Evolutionary conservation across 23 tunicate genomes (phyloP), one percentile per base, ranked within the genome.

Genomic region (Pegea sp.): DNA sequence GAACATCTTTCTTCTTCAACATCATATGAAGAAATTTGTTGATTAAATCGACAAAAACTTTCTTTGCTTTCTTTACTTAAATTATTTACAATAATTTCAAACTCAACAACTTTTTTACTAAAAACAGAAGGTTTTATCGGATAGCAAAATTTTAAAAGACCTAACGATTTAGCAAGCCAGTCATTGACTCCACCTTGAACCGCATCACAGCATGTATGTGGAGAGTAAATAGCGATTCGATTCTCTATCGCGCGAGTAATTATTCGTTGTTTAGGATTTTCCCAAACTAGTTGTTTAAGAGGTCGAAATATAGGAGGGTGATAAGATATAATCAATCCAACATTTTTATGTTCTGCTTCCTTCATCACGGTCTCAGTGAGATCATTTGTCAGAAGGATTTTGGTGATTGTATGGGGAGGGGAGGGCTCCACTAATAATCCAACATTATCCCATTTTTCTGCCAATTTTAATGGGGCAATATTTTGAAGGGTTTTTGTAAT

Each of bases 181-280:
- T 84, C 93, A 60, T 91, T 91, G 1, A 91, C 99, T n/a, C 99
- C 99, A 54, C 43, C 58, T 5, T 29, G 28, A 52, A 69, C 61
- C 28, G 99, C 99, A 68, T 91, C 99, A 49, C 81, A 73, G 2
- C 88, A 78, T 3, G 99, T 91, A 38, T 91, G 99, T 5, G 92
- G 99, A 8, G 88, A 74, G 49, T 78, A 91, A 13, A 91, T 54
- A 2, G 99, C 92, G 24, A 91, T 91, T 27, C 69, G 43, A 44
- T 89, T 77, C 54, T 89, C 89, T 21, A 89, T 23, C 22, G 90
- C 78, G 42, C 42, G 50, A 24, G 66, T 60, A 30, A 89, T 57
- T 22, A 77, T 5, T 43, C 67, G 44, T 28, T 89, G 73, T 34
- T 89, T 89, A 81, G 86, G 74, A 27, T 53, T 1, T 29, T 56